phyloP scores from a whole-genome alignment of 2,888 invertebrate species.

The Acanthosepion pharaonis region DNA sequence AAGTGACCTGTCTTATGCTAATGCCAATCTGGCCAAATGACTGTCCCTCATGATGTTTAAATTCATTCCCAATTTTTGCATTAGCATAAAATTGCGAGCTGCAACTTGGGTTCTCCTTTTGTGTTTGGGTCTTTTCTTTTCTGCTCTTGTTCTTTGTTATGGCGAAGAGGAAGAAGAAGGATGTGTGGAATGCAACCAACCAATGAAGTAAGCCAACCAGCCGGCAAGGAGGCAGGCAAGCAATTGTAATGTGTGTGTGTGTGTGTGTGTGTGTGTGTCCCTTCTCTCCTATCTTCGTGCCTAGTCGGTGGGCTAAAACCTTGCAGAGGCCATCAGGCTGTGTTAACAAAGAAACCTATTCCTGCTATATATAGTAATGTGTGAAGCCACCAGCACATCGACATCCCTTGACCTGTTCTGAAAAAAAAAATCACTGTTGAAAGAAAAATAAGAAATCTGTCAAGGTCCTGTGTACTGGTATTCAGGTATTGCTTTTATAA shows the following conservation, averaged over 20 bases:
- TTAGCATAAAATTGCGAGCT: not conserved
- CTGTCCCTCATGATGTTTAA: not conserved
- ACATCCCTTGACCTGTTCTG: slow-evolving; percentile 41
- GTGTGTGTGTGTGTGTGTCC: not conserved
- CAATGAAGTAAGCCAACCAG: slow-evolving; percentile 24
- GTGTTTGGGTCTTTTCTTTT: slow-evolving; percentile 6
- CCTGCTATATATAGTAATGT: slow-evolving; percentile 41
- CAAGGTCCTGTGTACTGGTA: slow-evolving; percentile 22
- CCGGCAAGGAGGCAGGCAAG: slow-evolving; percentile 3
- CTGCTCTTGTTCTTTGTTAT: slow-evolving; percentile 8
- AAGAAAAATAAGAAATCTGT: not conserved
- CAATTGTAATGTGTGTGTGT: not conserved
- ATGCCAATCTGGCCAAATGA: not conserved
- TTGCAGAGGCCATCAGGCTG: not conserved
- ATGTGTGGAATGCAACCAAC: slow-evolving; percentile 44
- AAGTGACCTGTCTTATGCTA: not conserved
- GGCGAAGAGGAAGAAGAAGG: slow-evolving; percentile 13
- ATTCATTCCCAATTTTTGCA: slow-evolving; percentile 33
- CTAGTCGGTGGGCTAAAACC: not conserved
- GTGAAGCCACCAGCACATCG: slow-evolving; percentile 36
- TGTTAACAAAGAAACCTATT: slow-evolving; percentile 38
- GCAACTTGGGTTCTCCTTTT: not conserved
- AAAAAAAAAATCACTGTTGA: not conserved
- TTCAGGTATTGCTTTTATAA: slow-evolving; percentile 34
- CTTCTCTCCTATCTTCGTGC: not conserved